phyloP scores from a whole-genome alignment of 2,888 invertebrate genomes.

The Chromoteleia sp. region DNA sequence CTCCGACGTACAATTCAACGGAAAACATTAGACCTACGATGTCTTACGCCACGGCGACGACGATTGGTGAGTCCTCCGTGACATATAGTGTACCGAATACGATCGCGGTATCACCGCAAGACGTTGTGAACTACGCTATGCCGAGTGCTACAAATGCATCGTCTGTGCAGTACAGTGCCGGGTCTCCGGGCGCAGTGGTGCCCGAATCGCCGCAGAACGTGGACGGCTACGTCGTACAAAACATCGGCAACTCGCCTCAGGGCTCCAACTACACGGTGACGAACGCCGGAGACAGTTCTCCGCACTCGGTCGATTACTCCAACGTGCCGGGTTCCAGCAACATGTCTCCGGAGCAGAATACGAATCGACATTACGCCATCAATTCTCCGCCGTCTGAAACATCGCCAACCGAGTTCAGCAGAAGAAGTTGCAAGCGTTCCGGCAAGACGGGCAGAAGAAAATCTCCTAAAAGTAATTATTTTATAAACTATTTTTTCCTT shows the following conservation, averaged over 20 bases:
- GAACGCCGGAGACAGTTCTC: constrained; percentile 6
- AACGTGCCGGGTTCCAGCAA: not conserved
- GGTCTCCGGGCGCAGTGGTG: constrained; percentile 13
- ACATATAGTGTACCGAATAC: constrained; percentile 2
- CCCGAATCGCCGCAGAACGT: constrained; percentile 7
- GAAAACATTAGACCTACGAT: constrained; percentile 15
- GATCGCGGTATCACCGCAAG: not conserved
- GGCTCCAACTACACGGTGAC: not conserved
- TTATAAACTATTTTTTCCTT: no score
- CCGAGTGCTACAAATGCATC: not conserved
- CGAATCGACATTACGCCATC: not conserved
- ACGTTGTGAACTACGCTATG: constrained; percentile 1
- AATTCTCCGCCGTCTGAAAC: constrained; percentile 18
- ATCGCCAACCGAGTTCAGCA: not conserved
- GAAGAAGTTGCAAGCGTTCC: not conserved
- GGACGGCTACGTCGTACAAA: constrained; percentile 10
- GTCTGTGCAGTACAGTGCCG: not conserved
- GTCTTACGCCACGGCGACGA: not conserved
- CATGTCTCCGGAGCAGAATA: constrained; percentile 4
- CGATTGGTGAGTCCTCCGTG: not conserved
- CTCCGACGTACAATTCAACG: not conserved
- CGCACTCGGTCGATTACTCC: constrained; percentile 4
- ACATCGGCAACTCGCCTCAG: constrained; percentile 6
- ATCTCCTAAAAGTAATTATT: no score
- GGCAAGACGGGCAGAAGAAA: no score